Evolutionary conservation across 1,140 invertebrate species (phyloP).

Genomic region (Drosophila sucinea): DNA sequence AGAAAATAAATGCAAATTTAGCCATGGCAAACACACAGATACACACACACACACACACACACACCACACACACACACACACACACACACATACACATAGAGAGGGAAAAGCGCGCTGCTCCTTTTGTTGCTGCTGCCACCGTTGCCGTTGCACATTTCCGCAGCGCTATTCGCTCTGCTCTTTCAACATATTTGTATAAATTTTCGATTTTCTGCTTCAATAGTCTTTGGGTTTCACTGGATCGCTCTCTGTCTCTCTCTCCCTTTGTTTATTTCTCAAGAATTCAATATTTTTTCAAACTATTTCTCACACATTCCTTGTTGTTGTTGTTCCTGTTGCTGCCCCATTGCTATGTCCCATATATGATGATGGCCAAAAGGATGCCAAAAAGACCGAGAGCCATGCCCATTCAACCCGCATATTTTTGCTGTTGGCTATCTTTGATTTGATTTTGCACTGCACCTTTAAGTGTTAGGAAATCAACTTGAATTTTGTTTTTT

Average conservation of each 20-base stretch:
- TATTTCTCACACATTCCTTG: slow-evolving; percentile 60
- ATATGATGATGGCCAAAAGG: slow-evolving; percentile 35
- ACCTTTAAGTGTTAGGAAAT: slow-evolving; percentile 32
- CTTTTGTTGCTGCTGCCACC: slow-evolving; percentile 65
- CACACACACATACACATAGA: slow-evolving; percentile 22
- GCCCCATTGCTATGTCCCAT: slow-evolving; percentile 14
- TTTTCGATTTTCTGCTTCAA: slow-evolving; percentile 80
- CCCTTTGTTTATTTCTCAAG: slow-evolving; percentile 77
- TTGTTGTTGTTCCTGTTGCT: slow-evolving; percentile 49
- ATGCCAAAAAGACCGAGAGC: slow-evolving; percentile 15
- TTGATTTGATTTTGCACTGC: slow-evolving; percentile 12
- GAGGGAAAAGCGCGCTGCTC: slow-evolving; percentile 57
- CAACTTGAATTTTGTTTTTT: slow-evolving; percentile 52
- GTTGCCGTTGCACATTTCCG: slow-evolving; percentile 71
- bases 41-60: slow-evolving; percentile 11
- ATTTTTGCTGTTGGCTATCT: neutral
- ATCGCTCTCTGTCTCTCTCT: neutral
- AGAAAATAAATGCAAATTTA: slow-evolving; percentile 79
- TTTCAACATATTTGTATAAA: slow-evolving; percentile 79
- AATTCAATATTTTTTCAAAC: slow-evolving; percentile 76
- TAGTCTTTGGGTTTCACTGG: slow-evolving; percentile 47
- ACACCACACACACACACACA: slow-evolving; percentile 1
- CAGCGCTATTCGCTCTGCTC: slow-evolving; percentile 40
- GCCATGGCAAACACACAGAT: slow-evolving; percentile 63
- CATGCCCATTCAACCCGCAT: slow-evolving; percentile 3